Evolutionary conservation across 1,140 invertebrate species (phyloP), one percentile per base, ranked within the genome.

Genomic region (Hetaerina americana): DNA sequence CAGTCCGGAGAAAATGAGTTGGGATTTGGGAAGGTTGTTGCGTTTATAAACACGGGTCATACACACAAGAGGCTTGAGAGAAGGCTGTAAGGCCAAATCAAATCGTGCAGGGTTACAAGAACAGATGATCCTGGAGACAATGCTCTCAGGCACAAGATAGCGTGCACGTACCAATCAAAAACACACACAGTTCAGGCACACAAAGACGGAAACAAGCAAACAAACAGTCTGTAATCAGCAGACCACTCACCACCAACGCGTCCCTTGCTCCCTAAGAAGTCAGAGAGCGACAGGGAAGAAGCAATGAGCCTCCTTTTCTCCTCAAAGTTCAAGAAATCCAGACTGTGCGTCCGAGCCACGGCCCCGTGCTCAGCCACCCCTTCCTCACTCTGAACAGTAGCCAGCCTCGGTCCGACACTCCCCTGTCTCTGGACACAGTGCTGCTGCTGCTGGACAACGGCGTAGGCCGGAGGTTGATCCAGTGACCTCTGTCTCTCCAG

Each of bases 231-330:
- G n/a, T n/a, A n/a, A n/a, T n/a, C n/a, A n/a, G n/a, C n/a, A n/a
- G n/a, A n/a, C n/a, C 5, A 26, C 22, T 26, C 67, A 68, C 67
- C 22, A 2, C 1, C 5, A 22, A 15, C 31, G 10, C 29, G 5
- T 10, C 70, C 57, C 12, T 26, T 40, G 29, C 22, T 26, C 29
- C 24, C 31, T 5, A 94, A 79, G 78, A 94, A 93, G 80, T 95
- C 92, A 70, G 91, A 92, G 28, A 94, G 82, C 66, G 92, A 94
- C 75, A 94, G 80, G 27, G 92, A 92, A 67, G 92, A 93, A 5
- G 92, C 92, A 72, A 95, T 94, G 74, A 94, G 83, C 82, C 93
- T 90, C 73, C 92, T 84, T 81, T 93, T 93, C 83, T 95, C 92
- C 80, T 94, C 91, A 78, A 94, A 95, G 81, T 94, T 94, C 27